Evolutionary conservation across 2,888 invertebrate species (phyloP), one percentile per base, ranked within the genome.

Genomic region (Strigamia crassipes): DNA sequence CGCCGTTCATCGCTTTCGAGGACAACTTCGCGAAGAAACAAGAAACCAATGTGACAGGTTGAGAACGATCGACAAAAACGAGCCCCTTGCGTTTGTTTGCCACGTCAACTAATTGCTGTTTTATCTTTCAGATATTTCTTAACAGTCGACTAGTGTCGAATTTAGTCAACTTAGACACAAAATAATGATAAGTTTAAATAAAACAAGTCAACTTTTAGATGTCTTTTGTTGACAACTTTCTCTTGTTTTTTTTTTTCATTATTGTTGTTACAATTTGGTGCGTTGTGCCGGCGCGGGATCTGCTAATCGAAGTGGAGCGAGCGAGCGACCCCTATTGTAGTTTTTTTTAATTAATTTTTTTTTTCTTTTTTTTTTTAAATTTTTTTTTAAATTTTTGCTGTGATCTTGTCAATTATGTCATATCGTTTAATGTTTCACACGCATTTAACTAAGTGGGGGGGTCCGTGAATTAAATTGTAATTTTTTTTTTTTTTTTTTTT

Each of bases 11-110:
- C 31, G 84, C 84, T 78, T 85, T 85, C 82, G 84, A 85, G 81
- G 85, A 86, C 46, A 85, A 84, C 79, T 83, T 85, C 80, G 84
- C 85, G 21, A 85, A 85, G 82, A 85, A 85, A 82, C 84, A 84
- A 81, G 84, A 84, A 61, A 79, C 81, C 23, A 79, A 82, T 46
- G 79, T 84, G 77, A 82, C 84, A 78, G 84, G 84, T 83, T 78
- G 77, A 18, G n/a, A 31, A 77, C 51, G 6, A 51, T 38, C 38
- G 38, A 10, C 12, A 46, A 46, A n/a, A 46, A 46, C 38, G 38
- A 38, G 38, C 38, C 38, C 38, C 10, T 15, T 46, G n/a, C n/a
- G 15, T 10, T n/a, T 9, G 13, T 38, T 38, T 10, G 38, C 38
- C 10, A 10, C 6, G 51, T 51, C n/a, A 51, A 51, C 12, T 51